Conservation (phyloP, 2,888 invertebrate genomes). For the Allygus modestus region DNA sequence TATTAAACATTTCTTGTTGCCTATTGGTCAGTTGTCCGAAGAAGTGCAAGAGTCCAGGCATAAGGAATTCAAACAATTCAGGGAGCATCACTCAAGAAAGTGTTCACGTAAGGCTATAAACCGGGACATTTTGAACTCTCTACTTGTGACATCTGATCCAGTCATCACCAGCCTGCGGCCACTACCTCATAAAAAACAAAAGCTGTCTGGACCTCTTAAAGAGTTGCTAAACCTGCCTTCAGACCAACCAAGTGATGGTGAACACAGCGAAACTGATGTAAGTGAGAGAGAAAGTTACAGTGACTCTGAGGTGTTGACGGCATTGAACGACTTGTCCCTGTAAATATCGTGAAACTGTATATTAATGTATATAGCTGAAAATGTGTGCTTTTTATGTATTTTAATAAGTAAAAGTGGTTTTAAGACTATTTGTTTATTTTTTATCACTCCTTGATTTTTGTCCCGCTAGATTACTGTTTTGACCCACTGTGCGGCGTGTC, state of each 20-base stretch:
- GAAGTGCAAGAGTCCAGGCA: conserved; percentile 71
- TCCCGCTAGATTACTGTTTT: too few species aligned
- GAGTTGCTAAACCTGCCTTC: conserved; percentile 43
- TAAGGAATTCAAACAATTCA: conserved; percentile 69
- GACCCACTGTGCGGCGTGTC: too few species aligned
- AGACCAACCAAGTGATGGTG: neutral
- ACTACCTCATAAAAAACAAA: conserved; percentile 31
- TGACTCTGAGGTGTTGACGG: too few species aligned
- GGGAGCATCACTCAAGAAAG: conserved; percentile 68
- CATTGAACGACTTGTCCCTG: too few species aligned
- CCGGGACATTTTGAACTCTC: conserved; percentile 68
- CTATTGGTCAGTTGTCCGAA: conserved; percentile 71
- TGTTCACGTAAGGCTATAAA: conserved; percentile 67
- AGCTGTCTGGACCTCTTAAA: conserved; percentile 42
- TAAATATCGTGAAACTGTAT: too few species aligned
- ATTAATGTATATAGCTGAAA: too few species aligned
- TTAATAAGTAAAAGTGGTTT: too few species aligned
- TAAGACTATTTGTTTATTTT: too few species aligned
- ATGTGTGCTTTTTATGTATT: too few species aligned
- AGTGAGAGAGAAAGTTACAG: neutral
- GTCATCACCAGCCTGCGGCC: conserved; percentile 66
- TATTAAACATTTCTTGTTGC: conserved; percentile 70
- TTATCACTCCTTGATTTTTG: too few species aligned
- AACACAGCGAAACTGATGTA: neutral
- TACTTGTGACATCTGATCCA: conserved; percentile 69